Evolutionary conservation across 2,888 invertebrate species (phyloP).

Genomic region (Limnephilus rhombicus): DNA sequence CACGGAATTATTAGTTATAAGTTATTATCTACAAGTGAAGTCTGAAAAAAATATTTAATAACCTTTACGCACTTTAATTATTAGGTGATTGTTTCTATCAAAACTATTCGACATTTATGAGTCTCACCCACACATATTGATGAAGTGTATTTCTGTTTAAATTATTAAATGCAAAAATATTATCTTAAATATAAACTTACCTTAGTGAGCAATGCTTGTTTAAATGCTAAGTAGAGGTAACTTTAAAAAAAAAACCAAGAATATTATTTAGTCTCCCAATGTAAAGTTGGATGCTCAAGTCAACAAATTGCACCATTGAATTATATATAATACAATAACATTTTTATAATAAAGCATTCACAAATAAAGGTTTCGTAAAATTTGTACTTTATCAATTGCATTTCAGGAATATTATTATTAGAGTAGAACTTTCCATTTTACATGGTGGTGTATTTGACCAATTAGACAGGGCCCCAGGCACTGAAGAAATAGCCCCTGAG

Average conservation of each 20-base stretch:
- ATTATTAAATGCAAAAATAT: neutral
- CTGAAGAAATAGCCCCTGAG: neutral
- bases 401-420: constrained; percentile 7
- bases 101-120: neutral
- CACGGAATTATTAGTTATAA: neutral
- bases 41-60: neutral
- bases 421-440: neutral
- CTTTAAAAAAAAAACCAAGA: neutral
- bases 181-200: neutral
- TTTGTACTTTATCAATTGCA: constrained; percentile 20
- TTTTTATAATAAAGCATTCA: constrained; percentile 16
- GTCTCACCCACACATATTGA: neutral
- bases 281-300: neutral
- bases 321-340: constrained; percentile 12
- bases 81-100: neutral
- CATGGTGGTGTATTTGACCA: neutral
- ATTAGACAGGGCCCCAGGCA: neutral
- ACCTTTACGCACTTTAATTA: neutral
- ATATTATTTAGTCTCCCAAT: neutral
- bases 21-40: neutral
- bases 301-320: constrained; percentile 24
- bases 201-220: constrained; percentile 15
- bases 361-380: constrained; percentile 9
- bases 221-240: constrained; percentile 23
- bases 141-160: neutral